phyloP scores from a whole-genome alignment of 92 coral and sea anemone genomes.

The Phenganax stokvisi region DNA sequence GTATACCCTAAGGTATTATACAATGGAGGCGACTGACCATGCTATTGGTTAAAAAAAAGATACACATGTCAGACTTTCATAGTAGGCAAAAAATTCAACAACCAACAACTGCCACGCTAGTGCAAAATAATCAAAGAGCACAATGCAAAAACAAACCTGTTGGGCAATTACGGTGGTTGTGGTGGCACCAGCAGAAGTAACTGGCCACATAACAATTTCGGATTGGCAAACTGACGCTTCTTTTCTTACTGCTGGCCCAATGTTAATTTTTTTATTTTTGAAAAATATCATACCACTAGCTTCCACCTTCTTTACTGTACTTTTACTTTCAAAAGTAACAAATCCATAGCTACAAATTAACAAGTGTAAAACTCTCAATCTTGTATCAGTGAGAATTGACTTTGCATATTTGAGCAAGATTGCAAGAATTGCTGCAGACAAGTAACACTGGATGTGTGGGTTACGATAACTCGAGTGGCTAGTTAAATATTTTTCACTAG shows the following conservation, averaged over 20 bases:
- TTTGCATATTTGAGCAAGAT: no score
- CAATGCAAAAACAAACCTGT: neutral
- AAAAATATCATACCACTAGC: conserved; percentile 58
- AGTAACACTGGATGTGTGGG: no score
- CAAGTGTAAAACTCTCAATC: neutral
- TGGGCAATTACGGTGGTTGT: neutral
- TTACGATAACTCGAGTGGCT: no score
- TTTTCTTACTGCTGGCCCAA: conserved; percentile 74
- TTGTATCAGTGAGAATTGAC: neutral
- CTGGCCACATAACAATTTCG: conserved; percentile 20
- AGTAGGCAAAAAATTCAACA: neutral
- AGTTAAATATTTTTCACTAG: no score
- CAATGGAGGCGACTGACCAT: neutral
- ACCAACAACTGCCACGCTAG: neutral
- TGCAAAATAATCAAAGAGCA: neutral
- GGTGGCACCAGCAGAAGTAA: neutral
- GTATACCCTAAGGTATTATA: neutral
- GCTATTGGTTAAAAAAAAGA: neutral
- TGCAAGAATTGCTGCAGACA: no score
- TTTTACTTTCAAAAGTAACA: conserved; percentile 34
- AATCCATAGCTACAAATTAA: conserved; percentile 48
- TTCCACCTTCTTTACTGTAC: conserved; percentile 33
- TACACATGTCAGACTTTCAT: neutral
- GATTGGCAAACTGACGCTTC: conserved; percentile 32
- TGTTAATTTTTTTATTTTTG: conserved; percentile 56